A percentile compares a stretch with the other conserved stretches of the same genome.
Conservation (phyloP, 2,113 vertebrate genomes). For the Pedetes capensis region DNA sequence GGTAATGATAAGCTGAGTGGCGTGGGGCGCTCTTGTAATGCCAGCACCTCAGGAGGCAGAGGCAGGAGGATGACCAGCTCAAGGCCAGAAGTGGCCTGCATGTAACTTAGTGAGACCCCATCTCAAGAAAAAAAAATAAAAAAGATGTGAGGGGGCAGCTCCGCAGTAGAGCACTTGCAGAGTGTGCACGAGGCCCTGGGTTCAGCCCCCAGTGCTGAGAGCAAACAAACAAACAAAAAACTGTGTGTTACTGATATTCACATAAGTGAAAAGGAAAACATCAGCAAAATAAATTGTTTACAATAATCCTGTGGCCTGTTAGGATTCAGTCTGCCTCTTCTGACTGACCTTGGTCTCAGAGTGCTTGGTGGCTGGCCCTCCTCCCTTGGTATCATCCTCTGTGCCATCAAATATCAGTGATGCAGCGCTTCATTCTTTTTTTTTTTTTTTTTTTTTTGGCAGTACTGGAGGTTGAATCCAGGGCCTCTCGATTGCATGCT, state of each 20-base stretch:
- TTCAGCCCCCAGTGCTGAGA: background rate
- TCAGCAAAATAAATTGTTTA: background rate
- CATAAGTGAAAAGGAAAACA: background rate
- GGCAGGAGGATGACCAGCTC: background rate
- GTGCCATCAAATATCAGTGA: no score
- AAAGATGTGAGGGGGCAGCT: background rate
- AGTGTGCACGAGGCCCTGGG: background rate
- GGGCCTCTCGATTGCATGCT: no score
- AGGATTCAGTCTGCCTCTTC: no score
- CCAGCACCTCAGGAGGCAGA: background rate
- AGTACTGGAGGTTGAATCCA: no score
- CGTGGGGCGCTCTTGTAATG: accelerated
- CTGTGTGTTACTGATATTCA: background rate
- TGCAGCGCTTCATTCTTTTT: no score
- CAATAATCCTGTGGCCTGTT: background rate
- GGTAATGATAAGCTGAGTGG: background rate
- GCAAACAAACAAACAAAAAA: background rate
- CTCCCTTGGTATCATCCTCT: background rate
- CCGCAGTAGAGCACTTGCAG: background rate
- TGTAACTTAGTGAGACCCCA: background rate
- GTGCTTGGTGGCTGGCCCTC: no score
- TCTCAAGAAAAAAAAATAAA: background rate
- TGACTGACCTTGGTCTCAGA: no score
- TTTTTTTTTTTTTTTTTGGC: no score
- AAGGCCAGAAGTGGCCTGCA: background rate